Conservation (phyloP, 92 coral and sea anemone genomes). For the Hydrozoanthus gracilis region DNA sequence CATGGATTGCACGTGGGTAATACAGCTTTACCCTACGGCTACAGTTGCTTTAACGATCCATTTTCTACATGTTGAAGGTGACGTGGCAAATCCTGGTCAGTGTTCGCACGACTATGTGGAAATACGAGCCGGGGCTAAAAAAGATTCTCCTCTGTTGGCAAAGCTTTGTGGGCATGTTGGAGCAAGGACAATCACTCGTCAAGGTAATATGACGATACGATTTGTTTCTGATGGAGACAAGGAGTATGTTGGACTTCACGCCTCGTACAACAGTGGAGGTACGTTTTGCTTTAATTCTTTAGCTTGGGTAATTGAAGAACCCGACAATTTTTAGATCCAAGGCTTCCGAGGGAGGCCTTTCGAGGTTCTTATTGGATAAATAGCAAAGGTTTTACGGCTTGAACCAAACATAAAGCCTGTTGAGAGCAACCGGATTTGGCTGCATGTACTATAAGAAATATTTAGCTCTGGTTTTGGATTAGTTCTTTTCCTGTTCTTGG, state of each 20-base stretch:
- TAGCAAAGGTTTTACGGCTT: no score
- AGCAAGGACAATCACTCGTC: constrained; percentile 32
- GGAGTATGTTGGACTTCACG: constrained; percentile 55
- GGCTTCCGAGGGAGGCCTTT: no score
- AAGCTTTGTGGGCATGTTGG: constrained; percentile 56
- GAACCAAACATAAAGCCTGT: no score
- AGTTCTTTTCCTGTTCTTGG: no score
- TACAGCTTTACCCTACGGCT: constrained; percentile 25
- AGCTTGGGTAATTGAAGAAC: neutral
- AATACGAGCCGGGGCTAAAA: constrained; percentile 50
- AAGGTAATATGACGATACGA: constrained; percentile 61
- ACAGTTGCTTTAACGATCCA: constrained; percentile 16
- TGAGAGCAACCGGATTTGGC: no score
- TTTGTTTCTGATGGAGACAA: constrained; percentile 63
- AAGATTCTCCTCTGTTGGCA: constrained; percentile 47
- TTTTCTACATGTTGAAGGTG: constrained; percentile 43
- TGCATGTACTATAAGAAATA: no score
- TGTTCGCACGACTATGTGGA: constrained; percentile 66
- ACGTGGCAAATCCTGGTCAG: neutral
- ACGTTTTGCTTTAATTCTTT: constrained; percentile 2
- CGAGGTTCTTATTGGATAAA: no score
- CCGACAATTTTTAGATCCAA: no score
- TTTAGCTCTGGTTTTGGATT: no score
- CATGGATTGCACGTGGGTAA: constrained; percentile 28
- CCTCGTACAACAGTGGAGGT: constrained; percentile 41